These are phyloP conservation scores for Caenorhabditis sulstoni DNA, from an alignment of 2,888 invertebrate species.

Conservation along the genomic window DNA sequence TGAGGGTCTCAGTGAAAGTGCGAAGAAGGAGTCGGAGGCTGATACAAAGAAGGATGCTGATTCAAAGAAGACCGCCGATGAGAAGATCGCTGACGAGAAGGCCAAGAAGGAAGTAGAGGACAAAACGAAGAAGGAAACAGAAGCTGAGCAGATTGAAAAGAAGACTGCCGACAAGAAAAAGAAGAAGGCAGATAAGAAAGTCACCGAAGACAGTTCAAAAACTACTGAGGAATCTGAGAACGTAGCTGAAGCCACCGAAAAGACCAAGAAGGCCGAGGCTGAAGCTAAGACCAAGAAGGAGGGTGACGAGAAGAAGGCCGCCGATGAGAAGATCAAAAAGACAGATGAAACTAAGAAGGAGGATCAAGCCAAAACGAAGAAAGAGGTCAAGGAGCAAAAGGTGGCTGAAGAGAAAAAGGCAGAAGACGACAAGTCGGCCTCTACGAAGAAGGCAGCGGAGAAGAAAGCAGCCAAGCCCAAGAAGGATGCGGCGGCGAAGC, in stretches of 20 bases:
- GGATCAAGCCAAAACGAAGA: constrained; percentile 23
- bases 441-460: constrained; percentile 17
- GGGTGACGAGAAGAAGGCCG: constrained; percentile 32
- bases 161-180: background rate
- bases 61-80: constrained; percentile 1
- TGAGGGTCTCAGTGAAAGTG: no score
- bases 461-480: constrained; percentile 7
- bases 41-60: constrained; percentile 31
- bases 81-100: constrained; percentile 7
- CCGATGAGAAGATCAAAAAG: constrained; percentile 16
- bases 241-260: constrained; percentile 10
- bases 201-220: constrained; percentile 4
- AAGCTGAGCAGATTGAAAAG: constrained; percentile 20
- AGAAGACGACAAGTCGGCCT: constrained; percentile 26
- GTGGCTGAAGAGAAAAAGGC: constrained; percentile 1
- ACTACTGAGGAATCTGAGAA: no score
- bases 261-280: no score
- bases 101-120: constrained; percentile 3
- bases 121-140: constrained; percentile 5
- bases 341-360: constrained; percentile 27
- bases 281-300: background rate
- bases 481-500: constrained; percentile 8
- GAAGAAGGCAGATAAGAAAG: constrained; percentile 20
- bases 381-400: background rate
- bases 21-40: constrained; percentile 14